phyloP scores from a whole-genome alignment of 1,140 invertebrate genomes.

The Meloidogyne exigua region DNA sequence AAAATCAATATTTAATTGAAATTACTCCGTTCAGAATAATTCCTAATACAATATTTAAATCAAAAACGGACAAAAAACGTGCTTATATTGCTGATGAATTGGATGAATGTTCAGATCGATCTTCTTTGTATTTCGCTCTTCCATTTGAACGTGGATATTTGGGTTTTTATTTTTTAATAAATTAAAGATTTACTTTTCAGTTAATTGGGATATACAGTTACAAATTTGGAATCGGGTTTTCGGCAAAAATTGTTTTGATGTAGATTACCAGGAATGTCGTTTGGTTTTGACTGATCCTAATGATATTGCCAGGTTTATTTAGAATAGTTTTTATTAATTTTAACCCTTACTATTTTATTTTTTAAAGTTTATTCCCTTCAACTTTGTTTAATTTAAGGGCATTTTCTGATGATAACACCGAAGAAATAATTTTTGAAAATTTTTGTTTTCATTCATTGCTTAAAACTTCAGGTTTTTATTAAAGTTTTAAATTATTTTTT shows the following conservation, averaged over 20 bases:
- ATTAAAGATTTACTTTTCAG: constrained; percentile 74
- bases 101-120: constrained; percentile 91
- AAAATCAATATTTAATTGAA: constrained; percentile 8
- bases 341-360: too few species aligned
- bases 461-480: constrained; percentile 44
- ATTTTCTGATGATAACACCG: constrained; percentile 82
- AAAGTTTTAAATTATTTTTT: constrained; percentile 27
- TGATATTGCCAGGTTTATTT: constrained; percentile 21
- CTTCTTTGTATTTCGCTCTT: constrained; percentile 86
- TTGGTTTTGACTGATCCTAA: constrained; percentile 86
- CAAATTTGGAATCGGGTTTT: constrained; percentile 94
- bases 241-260: constrained; percentile 80
- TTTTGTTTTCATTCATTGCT: constrained; percentile 84
- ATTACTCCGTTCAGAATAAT: constrained; percentile 66
- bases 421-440: constrained; percentile 95
- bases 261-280: constrained; percentile 71
- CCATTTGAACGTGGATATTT: constrained; percentile 81
- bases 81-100: constrained; percentile 88
- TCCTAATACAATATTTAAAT: constrained; percentile 96
- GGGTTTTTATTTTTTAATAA: constrained; percentile 34
- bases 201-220: constrained; percentile 93
- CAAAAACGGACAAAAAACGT: constrained; percentile 86
- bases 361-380: neutral
- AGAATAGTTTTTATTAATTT: neutral
- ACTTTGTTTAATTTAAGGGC: constrained; percentile 64